Evolutionary conservation across 2,113 vertebrate species (phyloP), one percentile per base, ranked within the genome.

Genomic region (Mus pahari): DNA sequence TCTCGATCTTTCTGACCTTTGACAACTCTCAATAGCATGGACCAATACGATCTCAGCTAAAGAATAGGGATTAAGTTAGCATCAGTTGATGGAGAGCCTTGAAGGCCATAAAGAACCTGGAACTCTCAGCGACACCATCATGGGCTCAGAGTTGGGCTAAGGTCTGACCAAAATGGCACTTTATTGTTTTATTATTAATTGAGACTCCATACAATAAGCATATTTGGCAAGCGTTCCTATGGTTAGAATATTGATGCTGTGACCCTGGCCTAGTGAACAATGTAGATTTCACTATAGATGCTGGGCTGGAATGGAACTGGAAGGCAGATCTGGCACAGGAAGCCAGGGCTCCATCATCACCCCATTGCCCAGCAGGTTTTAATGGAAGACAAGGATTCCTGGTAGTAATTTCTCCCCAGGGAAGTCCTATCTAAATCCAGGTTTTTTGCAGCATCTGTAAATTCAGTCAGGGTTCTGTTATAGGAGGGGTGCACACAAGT

Each of bases 331-430:
- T 90, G 45, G 94, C 86, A 60, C 16, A 42, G 64, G 88, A 95
- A 98, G 86, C 96, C 94, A 48, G 98, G 97, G 95, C 91, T 97
- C 97, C 96, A 71, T 97, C 97, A 97, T 97, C 97, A 97, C 96
- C 97, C 96, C 97, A 95, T 97, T 71, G 91, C 93, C 31, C 7
- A 81, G 97, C 96, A 96, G 91, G 93, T 98, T 98, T 98, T 98
- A 97, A 98, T 98, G 97, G 98, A 98, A 98, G 98, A 96, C 93
- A 97, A 97, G 97, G 97, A 98, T 98, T 98, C 98, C 97, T 79
- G 96, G 95, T 98, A 98, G 98, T 98, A 98, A 98, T 98, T 98
- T 98, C 96, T 98, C 98, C 98, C 97, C 93, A 74, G 98, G 98
- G 98, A 98, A 96, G 93, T 79, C 96, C 96, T 98, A 96, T 93